phyloP scores from a whole-genome alignment of 2,888 invertebrate species.

The Oscheius sp. region DNA sequence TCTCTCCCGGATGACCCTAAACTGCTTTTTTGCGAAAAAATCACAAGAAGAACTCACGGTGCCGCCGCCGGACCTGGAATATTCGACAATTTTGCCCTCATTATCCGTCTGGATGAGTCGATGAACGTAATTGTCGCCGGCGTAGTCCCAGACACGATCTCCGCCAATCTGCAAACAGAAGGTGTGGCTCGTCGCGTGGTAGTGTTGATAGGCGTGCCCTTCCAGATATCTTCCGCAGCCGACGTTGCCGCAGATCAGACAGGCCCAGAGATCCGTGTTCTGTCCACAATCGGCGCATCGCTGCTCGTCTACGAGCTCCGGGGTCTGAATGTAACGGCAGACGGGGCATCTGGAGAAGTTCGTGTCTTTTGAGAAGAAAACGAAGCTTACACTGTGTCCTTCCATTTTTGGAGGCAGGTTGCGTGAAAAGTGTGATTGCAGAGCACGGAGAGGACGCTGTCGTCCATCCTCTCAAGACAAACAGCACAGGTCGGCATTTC shows the following conservation, averaged over 20 bases:
- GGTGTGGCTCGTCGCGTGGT: constrained; percentile 92
- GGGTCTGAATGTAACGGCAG: constrained; percentile 89
- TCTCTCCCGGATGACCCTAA: constrained; percentile 41
- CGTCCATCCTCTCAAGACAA: constrained; percentile 92
- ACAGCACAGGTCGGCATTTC: constrained; percentile 97
- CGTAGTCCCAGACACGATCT: constrained; percentile 99
- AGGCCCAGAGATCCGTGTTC: constrained; percentile 88
- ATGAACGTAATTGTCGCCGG: constrained; percentile 96
- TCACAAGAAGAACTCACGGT: background rate
- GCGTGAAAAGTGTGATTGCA: constrained; percentile 99
- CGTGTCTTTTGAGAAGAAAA: background rate
- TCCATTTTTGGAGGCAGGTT: constrained; percentile 93
- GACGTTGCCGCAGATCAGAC: constrained; percentile 96
- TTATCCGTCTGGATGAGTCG: constrained; percentile 83
- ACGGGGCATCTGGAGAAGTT: constrained; percentile 86
- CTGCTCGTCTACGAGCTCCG: constrained; percentile 79
- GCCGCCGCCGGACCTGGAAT: constrained; percentile 53
- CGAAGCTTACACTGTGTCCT: constrained; percentile 81
- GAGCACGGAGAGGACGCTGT: constrained; percentile 92
- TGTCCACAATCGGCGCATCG: constrained; percentile 81
- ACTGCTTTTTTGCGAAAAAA: background rate
- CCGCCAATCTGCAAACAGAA: constrained; percentile 87
- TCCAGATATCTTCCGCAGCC: constrained; percentile 92
- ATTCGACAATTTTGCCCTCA: constrained; percentile 79
- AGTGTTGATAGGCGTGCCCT: constrained; percentile 96